Percentiles rank a stretch among this genome's conserved stretches.
phyloP scores from a whole-genome alignment of 2,888 invertebrate species.

The Ophion slaviceki region DNA sequence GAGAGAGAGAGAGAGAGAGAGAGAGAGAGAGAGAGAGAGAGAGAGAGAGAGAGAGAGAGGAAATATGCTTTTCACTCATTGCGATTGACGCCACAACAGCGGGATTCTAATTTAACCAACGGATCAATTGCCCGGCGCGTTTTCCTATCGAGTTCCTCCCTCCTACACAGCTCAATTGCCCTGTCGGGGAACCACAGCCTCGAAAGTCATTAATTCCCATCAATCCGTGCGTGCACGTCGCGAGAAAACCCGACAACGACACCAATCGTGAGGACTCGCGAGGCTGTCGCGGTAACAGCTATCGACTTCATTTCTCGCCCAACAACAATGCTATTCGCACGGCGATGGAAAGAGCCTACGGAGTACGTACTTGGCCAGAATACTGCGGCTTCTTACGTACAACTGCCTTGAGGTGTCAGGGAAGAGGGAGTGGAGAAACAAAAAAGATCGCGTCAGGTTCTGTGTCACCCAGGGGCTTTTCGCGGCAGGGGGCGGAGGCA shows the following conservation, averaged over 20 bases:
- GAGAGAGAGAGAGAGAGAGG: constrained; percentile 4
- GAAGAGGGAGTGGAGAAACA: neutral
- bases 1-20: no score
- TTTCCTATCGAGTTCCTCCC: constrained; percentile 15
- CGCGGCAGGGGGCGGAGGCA: neutral
- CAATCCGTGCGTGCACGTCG: constrained; percentile 20
- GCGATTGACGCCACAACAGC: constrained; percentile 20
- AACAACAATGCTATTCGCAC: neutral
- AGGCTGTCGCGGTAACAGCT: neutral
- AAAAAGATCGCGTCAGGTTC: neutral
- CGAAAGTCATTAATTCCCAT: constrained; percentile 44
- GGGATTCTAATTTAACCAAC: constrained; percentile 31
- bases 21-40: no score
- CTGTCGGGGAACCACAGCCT: neutral
- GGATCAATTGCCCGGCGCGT: constrained; percentile 24
- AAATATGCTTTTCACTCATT: neutral
- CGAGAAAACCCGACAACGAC: neutral
- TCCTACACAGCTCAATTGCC: neutral
- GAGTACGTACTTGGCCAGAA: neutral
- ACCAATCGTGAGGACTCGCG: neutral
- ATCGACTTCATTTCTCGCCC: constrained; percentile 2
- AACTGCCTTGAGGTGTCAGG: neutral
- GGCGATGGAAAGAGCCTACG: neutral
- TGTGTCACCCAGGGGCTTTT: neutral
- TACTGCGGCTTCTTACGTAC: neutral